phyloP scores from a whole-genome alignment of 2,113 vertebrate genomes.

The Geococcyx californianus region DNA sequence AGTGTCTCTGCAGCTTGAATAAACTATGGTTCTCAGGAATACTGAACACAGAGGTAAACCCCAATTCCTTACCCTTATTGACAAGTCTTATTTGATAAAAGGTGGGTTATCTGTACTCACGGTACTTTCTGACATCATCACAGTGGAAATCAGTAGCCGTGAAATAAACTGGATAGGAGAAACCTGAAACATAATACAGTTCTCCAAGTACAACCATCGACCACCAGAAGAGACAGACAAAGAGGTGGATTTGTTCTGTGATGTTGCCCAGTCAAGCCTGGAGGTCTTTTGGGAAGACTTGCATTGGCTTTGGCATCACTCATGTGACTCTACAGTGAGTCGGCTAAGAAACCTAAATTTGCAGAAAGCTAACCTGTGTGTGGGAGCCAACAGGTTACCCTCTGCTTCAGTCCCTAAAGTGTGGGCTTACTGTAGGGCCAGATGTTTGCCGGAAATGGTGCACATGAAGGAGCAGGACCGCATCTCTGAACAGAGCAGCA shows the following conservation, averaged over 20 bases:
- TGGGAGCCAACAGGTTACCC: not conserved
- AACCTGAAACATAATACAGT: not conserved
- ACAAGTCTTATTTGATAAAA: not conserved
- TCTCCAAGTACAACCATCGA: not conserved
- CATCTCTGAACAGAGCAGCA: not conserved
- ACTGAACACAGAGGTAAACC: not conserved
- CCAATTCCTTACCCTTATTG: not conserved
- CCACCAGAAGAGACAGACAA: not conserved
- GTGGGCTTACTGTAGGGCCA: not conserved
- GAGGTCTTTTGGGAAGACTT: not conserved
- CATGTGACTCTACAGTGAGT: too few species aligned
- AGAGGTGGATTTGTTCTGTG: not conserved
- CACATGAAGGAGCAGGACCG: fast-evolving
- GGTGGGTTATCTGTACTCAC: not conserved
- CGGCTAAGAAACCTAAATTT: not conserved
- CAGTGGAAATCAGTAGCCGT: not conserved
- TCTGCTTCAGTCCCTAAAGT: not conserved
- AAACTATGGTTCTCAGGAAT: not conserved
- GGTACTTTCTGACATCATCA: not conserved
- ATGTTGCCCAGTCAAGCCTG: not conserved
- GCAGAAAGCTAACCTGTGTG: not conserved
- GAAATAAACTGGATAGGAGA: not conserved
- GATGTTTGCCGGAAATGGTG: fast-evolving
- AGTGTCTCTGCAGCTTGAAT: not conserved
- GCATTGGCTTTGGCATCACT: not conserved